Base-by-base conservation (phyloP, 2,888 invertebrate species). In the Epirrhoe alternata region DNA sequence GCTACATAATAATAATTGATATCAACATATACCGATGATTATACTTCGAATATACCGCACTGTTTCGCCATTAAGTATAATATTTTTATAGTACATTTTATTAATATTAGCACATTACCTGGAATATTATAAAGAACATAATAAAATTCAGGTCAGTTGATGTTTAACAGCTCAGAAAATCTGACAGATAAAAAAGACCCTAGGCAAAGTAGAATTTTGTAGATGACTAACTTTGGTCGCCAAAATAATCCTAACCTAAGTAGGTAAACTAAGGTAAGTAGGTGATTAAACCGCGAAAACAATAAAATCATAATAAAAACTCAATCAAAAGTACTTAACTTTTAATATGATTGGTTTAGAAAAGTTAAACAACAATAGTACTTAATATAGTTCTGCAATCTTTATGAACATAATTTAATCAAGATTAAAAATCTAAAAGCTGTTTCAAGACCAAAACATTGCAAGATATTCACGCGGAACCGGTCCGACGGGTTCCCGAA, bases 391-490 rank as follows among this genome's bases (percentile, higher is more conserved):
- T 47, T 7, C 16, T 16, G 16, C 12, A 14, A 47, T 58, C 30
- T 59, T n/a, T 59, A 51, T 30, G 49, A 56, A 57, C 42, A 54
- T 53, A 38, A 59, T 54, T 35, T 59, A 38, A 61, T 65, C 61
- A 47, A 58, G 50, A 61, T 66, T 55, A 30, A 35, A 57, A 58
- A 52, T 54, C 38, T 14, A 42, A 33, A 61, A 58, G 56, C 31
- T 47, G 61, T 54, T 61, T 55, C 31, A 59, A 55, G 59, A 55
- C 52, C 59, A 63, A 67, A 67, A 67, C 47, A 63, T 38, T 60
- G 55, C 50, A 47, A 58, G 59, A 55, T 56, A 63, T 63, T 63
- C 33, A 55, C 60, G 58, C 35, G 53, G 42, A 56, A 63, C 62
- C 67, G 56, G 67, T 63, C 42, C 1, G 49, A 57, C 67, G 14